Base-by-base conservation (phyloP, 2,113 vertebrate species). In the Apaloderma vittatum region DNA sequence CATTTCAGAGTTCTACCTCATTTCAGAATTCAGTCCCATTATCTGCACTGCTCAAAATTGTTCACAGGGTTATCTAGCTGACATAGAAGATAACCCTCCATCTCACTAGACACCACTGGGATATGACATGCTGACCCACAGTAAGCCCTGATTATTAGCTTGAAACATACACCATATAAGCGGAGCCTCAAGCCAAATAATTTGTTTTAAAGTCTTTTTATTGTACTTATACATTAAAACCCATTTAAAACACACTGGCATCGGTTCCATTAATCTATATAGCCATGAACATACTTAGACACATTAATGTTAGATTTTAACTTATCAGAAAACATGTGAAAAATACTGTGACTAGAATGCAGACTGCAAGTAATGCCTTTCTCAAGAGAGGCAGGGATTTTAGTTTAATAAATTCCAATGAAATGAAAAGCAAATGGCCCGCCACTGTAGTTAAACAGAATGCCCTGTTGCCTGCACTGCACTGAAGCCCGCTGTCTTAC, bases 21-120 rank as follows among this genome's bases (percentile, higher is more conserved):
- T 96, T 97, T 98, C 96, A 97, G 96, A 97, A 98, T 98, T 98
- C 97, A 96, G 94, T 73, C 88, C 96, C 90, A 98, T 98, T 98
- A 97, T 98, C 97, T 92, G 72, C 90, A 88, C 96, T 80, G 90
- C 95, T 98, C 95, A 95, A 97, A 98, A 97, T 2, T 94, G 91
- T 97, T 97, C 97, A 94, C 85, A 88, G 95, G 93, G 97, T 97
- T 97, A 98, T 98, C 97, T 97, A 76, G 96, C 96, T 98, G 98
- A 98, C 98, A 97, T 67, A 62, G 61, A 77, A 95, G 98, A 98
- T 98, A 98, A 98, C 98, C 98, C 96, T 97, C 95, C 96, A 94
- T 97, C 97, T 97, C 94, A 94, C 59, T 43, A 96, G 97, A 97
- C 93, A 98, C 97, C 97, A 75, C 94, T 97, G 97, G 98, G 98